Evolutionary conservation across 2,888 invertebrate species (phyloP), one percentile per base, ranked within the genome.

Genomic region (Anthophora plumipes): DNA sequence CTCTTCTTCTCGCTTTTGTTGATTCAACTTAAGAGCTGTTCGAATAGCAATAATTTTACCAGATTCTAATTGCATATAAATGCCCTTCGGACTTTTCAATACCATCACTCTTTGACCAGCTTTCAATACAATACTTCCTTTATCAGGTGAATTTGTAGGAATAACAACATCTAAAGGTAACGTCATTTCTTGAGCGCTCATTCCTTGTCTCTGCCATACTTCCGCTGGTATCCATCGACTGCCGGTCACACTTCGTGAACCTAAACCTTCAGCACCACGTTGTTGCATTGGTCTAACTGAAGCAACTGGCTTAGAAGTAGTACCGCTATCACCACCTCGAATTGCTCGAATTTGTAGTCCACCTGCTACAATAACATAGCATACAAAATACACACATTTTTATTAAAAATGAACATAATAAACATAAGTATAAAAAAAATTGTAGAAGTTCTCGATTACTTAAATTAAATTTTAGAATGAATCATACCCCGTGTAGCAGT

Each of bases 31-130:
- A 84, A 96, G 95, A 0, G 96, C 96, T 0, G 96, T 97, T 90
- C 97, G 96, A 87, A 99, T 98, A 37, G 98, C 98, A 84, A 99
- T 98, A 80, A 99, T 98, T 94, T 98, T 98, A 41, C 98, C 98
- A 87, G 98, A 98, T 91, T 98, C 98, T 59, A 98, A 94, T 89
- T 98, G 97, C 96, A 99, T 97, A 94, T 99, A 99, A 85, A 99
- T 98, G 61, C 99, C 99, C 93, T 98, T 98, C 0, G 98, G 97
- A 9, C 98, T 98, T 93, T 98, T 98, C 52, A 99, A 95, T 6
- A 99, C 98, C 95, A 98, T 97, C 0, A 99, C 98, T 88, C 98
- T 96, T 92, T 99, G 98, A 0, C 99, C 99, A 0, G 98, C 98
- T 91, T 98, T 98, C 67, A 99, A 94, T 20, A 97, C 97, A 80